A percentile compares a stretch with the other conserved stretches of the same genome.
These are phyloP conservation scores for Papilio machaon DNA, from an alignment of 1,140 invertebrate species.

Conservation along the genomic window DNA sequence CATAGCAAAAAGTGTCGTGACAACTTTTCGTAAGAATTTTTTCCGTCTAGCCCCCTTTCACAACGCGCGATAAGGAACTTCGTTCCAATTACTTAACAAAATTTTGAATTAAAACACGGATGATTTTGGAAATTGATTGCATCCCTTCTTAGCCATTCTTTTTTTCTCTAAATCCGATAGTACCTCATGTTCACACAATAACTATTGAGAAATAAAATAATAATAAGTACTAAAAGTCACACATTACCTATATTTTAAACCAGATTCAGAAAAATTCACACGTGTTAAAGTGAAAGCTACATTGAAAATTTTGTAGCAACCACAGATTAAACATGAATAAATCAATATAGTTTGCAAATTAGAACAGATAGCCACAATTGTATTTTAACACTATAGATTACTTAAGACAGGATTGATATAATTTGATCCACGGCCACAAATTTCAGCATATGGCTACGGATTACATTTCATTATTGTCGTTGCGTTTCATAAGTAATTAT, in stretches of 20 bases:
- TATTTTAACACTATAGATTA: conserved; percentile 1
- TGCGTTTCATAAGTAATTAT: neutral
- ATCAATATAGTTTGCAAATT: neutral
- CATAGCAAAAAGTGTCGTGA: too few species aligned
- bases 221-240: too few species aligned
- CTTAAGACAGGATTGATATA: conserved; percentile 1
- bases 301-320: neutral
- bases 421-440: neutral
- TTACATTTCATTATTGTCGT: neutral
- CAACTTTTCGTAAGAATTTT: too few species aligned
- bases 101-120: too few species aligned
- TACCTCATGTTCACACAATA: too few species aligned
- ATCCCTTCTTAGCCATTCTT: too few species aligned
- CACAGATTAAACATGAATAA: neutral
- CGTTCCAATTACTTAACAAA: too few species aligned
- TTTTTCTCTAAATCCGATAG: too few species aligned
- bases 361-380: neutral
- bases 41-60: too few species aligned
- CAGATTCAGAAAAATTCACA: neutral
- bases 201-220: too few species aligned
- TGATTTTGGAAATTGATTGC: too few species aligned
- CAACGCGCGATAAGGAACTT: too few species aligned
- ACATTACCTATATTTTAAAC: neutral
- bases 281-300: neutral
- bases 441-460: conserved; percentile 6